A percentile compares a stretch with the other conserved stretches of the same genome.
Conservation (phyloP, 2,888 invertebrate species). For the Athrips mouffetella region DNA sequence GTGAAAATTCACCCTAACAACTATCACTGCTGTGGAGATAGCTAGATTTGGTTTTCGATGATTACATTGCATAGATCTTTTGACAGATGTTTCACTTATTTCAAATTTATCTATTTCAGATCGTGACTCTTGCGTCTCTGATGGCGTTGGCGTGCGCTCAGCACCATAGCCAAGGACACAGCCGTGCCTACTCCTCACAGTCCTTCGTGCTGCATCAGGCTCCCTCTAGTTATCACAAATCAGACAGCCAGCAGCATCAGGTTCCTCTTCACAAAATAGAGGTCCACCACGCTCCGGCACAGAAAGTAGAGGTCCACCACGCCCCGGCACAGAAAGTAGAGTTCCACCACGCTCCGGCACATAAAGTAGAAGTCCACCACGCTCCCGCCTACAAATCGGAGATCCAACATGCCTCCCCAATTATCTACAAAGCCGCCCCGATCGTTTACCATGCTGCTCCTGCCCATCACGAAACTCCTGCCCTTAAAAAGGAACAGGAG, state of each 20-base stretch:
- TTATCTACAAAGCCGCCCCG: conserved; percentile 19
- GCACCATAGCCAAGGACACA: conserved; percentile 22
- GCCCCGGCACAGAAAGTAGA: conserved; percentile 24
- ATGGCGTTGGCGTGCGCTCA: conserved; percentile 36
- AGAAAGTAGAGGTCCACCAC: too few relatives aligned
- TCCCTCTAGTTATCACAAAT: neutral
- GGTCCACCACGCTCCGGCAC: conserved; percentile 21
- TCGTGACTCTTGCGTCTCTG: conserved; percentile 29
- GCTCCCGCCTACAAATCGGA: conserved; percentile 17
- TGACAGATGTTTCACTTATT: too few relatives aligned
- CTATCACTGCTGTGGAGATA: too few relatives aligned
- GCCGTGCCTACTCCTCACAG: conserved; percentile 38
- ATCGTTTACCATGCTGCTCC: conserved; percentile 28
- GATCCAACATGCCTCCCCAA: conserved; percentile 16
- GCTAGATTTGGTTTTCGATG: too few relatives aligned
- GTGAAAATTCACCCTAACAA: too few relatives aligned
- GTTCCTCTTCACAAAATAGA: too few relatives aligned
- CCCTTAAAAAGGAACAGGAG: conserved; percentile 31
- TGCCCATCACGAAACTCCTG: conserved; percentile 19
- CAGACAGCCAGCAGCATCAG: conserved; percentile 17
- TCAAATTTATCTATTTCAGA: conserved; percentile 17
- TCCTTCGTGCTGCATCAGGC: conserved; percentile 35
- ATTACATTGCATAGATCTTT: too few relatives aligned
- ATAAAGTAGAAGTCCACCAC: conserved; percentile 21
- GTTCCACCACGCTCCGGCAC: conserved; percentile 24